Base-by-base conservation (phyloP, 2,113 vertebrate species). In the Pyxicephalus adspersus region DNA sequence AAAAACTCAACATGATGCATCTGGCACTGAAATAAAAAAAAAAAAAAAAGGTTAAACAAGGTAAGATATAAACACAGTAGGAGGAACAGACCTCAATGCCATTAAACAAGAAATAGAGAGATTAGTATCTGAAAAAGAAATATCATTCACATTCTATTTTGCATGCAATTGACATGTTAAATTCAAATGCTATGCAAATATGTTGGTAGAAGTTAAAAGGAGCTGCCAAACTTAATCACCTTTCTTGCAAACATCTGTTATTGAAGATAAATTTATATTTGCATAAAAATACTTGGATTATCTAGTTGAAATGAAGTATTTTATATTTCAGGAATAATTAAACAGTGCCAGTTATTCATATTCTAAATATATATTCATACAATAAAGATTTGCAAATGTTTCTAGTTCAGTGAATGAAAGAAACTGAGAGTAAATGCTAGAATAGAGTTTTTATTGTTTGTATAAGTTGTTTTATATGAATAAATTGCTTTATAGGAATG, bases 171-270 rank as follows among this genome's bases (percentile, higher is more conserved):
- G 84, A 87, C 90, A 90, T 83, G 72, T 61, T 87, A 85, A 83
- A 92, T 92, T 91, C 91, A 94, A 92, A 93, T 64, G 29, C 55
- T 79, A 94, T 93, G 93, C 93, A 94, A 94, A 94, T 94, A 83
- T 89, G 86, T 84, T 88, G 84, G 86, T 86, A 87, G 77, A 65
- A 82, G 87, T 88, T 89, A 58, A 51, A 60, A 20, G 34, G 67
- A 18, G 83, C 89, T 86, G 89, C 88, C 85, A 84, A 84, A 83
- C 87, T 84, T 87, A 79, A 83, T 84, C 82, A 86, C 87, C 85
- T 89, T n/a, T 89, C 90, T 90, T 87, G 91, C 87, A 88, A 86
- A 61, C 87, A 86, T 85, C 89, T 84, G 84, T 88, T 90, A 85
- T 64, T 20, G 31, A 77, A 65, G 38, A 65, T 85, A 51, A 80